A percentile compares a stretch with the other conserved stretches of the same genome.
phyloP scores from a whole-genome alignment of 64 coral and sea anemone genomes.

The Dendronephthya gigantea region DNA sequence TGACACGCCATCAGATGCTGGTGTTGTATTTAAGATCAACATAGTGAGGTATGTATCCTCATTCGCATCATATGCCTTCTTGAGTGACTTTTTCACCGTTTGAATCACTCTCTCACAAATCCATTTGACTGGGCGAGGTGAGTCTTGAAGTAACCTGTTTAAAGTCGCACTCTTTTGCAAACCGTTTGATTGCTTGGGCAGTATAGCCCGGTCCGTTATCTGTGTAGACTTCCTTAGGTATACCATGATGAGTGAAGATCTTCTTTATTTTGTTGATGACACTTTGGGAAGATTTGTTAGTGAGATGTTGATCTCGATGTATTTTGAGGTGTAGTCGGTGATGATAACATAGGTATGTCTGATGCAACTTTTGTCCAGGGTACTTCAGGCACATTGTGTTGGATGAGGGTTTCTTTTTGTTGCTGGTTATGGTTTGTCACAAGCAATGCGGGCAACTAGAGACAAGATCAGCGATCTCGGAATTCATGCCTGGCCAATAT shows the following conservation, averaged over 20 bases:
- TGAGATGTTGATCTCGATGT: too few species aligned
- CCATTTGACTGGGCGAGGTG: background rate
- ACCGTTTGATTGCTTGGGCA: background rate
- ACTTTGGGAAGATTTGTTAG: too few species aligned
- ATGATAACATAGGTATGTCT: too few species aligned
- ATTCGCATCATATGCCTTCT: background rate
- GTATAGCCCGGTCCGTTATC: slow-evolving; percentile 1
- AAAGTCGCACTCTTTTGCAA: slow-evolving; percentile 7
- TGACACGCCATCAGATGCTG: background rate
- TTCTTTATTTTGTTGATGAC: too few species aligned
- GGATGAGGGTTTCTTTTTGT: background rate
- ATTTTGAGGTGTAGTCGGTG: too few species aligned
- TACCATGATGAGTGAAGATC: too few species aligned
- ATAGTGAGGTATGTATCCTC: background rate
- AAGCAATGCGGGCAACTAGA: background rate
- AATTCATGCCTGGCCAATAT: slow-evolving; percentile 20
- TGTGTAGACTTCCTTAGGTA: too few species aligned
- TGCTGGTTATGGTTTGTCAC: background rate
- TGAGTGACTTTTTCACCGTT: too few species aligned
- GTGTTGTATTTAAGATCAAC: background rate
- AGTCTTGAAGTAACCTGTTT: slow-evolving; percentile 15
- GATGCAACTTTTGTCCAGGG: too few species aligned
- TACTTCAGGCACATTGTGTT: too few species aligned
- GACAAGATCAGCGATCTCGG: too few species aligned
- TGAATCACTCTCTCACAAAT: slow-evolving; percentile 5